A percentile compares a stretch with the other conserved stretches of the same genome.
These are phyloP conservation scores for Calyptommatus sinebrachiatus DNA, from an alignment of 2,113 vertebrate genomes.

Conservation along the genomic window DNA sequence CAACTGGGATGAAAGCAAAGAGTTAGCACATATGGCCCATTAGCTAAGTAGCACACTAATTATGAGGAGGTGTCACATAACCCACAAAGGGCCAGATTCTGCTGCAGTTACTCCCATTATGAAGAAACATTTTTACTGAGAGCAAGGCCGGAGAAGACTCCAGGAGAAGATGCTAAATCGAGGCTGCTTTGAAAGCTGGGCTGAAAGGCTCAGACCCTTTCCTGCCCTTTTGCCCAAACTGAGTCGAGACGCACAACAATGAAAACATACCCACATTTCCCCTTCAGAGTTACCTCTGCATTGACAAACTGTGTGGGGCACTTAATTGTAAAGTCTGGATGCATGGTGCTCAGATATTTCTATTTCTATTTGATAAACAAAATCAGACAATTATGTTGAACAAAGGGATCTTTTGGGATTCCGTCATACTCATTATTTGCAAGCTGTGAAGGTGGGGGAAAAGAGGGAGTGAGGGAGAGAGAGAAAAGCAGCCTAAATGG, in stretches of 20 bases:
- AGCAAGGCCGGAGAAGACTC: rapidly evolving
- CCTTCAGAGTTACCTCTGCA: neutral
- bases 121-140: neutral
- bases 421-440: slow-evolving; percentile 59
- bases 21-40: slow-evolving; percentile 41
- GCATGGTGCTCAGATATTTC: slow-evolving; percentile 7
- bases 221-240: neutral
- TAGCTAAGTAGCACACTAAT: slow-evolving; percentile 47
- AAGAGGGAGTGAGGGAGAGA: slow-evolving; percentile 19
- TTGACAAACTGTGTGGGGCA: neutral
- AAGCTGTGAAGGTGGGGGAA: slow-evolving; percentile 40
- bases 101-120: slow-evolving; percentile 26
- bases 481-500: slow-evolving; percentile 54
- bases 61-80: slow-evolving; percentile 48
- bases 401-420: slow-evolving; percentile 38
- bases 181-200: rapidly evolving
- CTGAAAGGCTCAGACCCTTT: rapidly evolving
- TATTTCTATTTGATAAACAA: slow-evolving; percentile 33
- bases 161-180: neutral
- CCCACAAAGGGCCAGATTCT: slow-evolving; percentile 45
- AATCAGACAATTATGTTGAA: slow-evolving; percentile 29
- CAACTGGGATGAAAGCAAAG: slow-evolving; percentile 38
- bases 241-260: neutral
- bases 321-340: slow-evolving; percentile 11
- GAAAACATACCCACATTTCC: neutral